phyloP scores from a whole-genome alignment of 1,140 invertebrate genomes.

The Rhynchophorus ferrugineus region DNA sequence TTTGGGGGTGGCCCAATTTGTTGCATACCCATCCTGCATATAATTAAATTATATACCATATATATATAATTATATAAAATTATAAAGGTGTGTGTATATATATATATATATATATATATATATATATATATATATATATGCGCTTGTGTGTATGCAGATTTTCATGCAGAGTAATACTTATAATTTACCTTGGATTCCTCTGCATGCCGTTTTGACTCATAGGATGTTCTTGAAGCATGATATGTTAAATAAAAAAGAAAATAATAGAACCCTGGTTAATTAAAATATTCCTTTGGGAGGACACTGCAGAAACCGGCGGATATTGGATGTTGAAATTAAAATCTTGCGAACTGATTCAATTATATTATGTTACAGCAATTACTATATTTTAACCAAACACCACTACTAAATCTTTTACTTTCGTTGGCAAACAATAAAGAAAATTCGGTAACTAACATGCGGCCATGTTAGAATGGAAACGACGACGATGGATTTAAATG shows the following conservation, averaged over 20 bases:
- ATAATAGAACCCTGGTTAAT: neutral
- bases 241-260: slow-evolving; percentile 20
- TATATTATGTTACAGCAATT: slow-evolving; percentile 15
- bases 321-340: slow-evolving; percentile 9
- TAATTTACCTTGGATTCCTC: slow-evolving; percentile 39
- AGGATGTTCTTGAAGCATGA: slow-evolving; percentile 39
- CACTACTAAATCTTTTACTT: slow-evolving; percentile 42
- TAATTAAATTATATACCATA: neutral
- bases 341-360: neutral
- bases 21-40: slow-evolving; percentile 35
- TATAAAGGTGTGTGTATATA: too few species aligned
- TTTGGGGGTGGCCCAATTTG: slow-evolving; percentile 39
- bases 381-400: slow-evolving; percentile 35
- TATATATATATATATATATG: too few species aligned
- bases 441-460: slow-evolving; percentile 41
- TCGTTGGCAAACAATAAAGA: slow-evolving; percentile 45
- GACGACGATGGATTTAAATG: slow-evolving; percentile 8
- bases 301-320: slow-evolving; percentile 19
- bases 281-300: slow-evolving; percentile 14
- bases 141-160: too few species aligned
- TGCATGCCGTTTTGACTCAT: slow-evolving; percentile 37
- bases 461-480: slow-evolving; percentile 39
- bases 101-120: too few species aligned
- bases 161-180: too few species aligned
- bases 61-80: slow-evolving; percentile 5